A percentile compares a stretch with the other conserved stretches of the same genome.
Evolutionary conservation across 2,113 vertebrate species (phyloP).

Genomic region (Dunckerocampus dactyliophorus): DNA sequence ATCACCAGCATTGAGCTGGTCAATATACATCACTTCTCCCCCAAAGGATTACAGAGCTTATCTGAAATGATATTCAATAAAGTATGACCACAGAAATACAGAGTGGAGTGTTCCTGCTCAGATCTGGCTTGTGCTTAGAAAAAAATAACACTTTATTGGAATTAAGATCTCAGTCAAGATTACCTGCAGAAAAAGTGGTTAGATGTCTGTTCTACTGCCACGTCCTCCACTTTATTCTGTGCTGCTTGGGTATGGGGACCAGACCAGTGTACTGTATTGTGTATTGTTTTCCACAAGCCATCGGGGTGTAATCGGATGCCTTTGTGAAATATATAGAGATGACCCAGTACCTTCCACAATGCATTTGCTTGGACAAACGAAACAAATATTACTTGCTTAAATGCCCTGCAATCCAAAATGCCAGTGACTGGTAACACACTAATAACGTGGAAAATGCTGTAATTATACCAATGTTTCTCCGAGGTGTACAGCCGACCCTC

Average conservation of each 20-base stretch:
- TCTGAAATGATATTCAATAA: slow-evolving; percentile 85
- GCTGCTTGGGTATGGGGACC: slow-evolving; percentile 55
- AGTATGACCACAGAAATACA: slow-evolving; percentile 74
- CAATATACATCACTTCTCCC: slow-evolving; percentile 77
- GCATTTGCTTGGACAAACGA: slow-evolving; percentile 23
- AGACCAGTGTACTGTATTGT: slow-evolving; percentile 40
- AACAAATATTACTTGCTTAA: slow-evolving; percentile 9
- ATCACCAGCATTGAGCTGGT: slow-evolving; percentile 70
- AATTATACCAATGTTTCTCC: slow-evolving; percentile 21
- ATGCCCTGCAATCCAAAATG: slow-evolving; percentile 14
- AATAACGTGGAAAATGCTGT: not conserved
- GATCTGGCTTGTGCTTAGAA: slow-evolving; percentile 64
- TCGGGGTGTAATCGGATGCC: slow-evolving; percentile 66
- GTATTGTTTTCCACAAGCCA: slow-evolving; percentile 42
- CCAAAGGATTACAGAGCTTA: slow-evolving; percentile 78
- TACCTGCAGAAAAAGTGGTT: slow-evolving; percentile 70
- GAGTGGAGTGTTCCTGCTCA: slow-evolving; percentile 70
- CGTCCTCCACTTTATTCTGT: slow-evolving; percentile 60
- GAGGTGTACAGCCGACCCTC: slow-evolving; percentile 36
- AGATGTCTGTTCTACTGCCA: slow-evolving; percentile 67
- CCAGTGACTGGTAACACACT: slow-evolving; percentile 36
- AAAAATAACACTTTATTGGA: slow-evolving; percentile 74
- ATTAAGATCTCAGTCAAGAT: slow-evolving; percentile 80
- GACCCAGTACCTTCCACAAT: slow-evolving; percentile 45
- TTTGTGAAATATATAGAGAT: slow-evolving; percentile 67